Conservation (phyloP, 2,113 vertebrate species). For the Strix uralensis region DNA sequence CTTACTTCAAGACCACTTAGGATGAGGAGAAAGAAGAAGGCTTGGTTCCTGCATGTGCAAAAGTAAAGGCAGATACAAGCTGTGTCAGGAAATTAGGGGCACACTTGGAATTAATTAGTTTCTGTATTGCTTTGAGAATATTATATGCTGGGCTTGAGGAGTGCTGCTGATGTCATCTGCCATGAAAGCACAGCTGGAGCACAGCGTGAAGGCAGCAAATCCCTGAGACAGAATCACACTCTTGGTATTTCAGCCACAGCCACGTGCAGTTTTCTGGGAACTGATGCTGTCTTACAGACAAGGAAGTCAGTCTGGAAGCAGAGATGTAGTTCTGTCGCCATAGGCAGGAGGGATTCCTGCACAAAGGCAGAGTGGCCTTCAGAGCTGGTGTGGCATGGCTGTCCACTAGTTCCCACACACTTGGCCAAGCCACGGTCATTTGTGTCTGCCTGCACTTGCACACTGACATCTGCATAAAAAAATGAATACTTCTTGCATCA, state of each 20-base stretch:
- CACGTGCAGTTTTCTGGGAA: conserved; percentile 30
- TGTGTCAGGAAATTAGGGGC: conserved; percentile 43
- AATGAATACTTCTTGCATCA: not conserved
- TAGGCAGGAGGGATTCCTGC: not conserved
- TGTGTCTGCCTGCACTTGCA: not conserved
- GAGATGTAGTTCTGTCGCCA: rapidly evolving
- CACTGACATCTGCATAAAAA: not conserved
- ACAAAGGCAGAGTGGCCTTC: not conserved
- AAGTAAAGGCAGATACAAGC: conserved; percentile 24
- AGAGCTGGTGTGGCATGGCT: not conserved
- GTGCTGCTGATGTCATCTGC: conserved; percentile 41
- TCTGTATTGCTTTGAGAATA: conserved; percentile 38
- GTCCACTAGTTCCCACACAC: rapidly evolving
- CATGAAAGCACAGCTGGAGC: conserved; percentile 45
- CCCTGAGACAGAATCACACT: conserved; percentile 13
- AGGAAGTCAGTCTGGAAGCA: not conserved
- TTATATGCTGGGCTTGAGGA: not conserved
- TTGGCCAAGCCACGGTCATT: rapidly evolving
- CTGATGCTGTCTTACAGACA: not conserved
- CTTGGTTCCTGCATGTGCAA: not conserved
- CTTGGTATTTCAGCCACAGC: not conserved
- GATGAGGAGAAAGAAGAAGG: conserved; percentile 32
- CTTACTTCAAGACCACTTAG: not conserved
- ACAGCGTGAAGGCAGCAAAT: not conserved
- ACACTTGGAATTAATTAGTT: conserved; percentile 68